Base-by-base conservation (phyloP, 2,113 vertebrate genomes). In the Leptocoma aspasia region DNA sequence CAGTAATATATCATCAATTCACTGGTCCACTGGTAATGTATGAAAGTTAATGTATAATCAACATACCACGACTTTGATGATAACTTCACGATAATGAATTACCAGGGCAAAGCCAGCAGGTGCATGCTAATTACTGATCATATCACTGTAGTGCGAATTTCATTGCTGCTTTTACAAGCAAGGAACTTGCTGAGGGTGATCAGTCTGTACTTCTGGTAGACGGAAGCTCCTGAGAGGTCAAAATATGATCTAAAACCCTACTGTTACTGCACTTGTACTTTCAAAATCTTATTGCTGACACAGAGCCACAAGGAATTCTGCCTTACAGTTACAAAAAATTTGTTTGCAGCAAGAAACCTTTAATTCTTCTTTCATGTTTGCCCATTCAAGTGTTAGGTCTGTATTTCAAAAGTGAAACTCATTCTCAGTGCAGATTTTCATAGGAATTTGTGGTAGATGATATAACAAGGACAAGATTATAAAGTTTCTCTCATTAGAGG, bases 21-120 rank as follows among this genome's bases (percentile, higher is more conserved):
- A 85, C 45, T 68, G 52, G 71, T 91, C 69, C 52, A 56, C 23
- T 82, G 33, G 22, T 85, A 90, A 85, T 49, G 44, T 85, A 69
- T 79, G 71, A 90, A 88, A 82, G 61, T 24, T 65, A 94, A 92
- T 85, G 37, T 35, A 18, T 44, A 92, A 96, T 85, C 87, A 90
- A 44, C 79, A 59, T 33, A 70, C 33, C 61, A 68, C 9, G 2
- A 85, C 91, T 91, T 92, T 35, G 13, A 81, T 80, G 50, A 79
- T 87, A 82, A 69, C 44, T 79, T 82, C 23, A 23, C 2, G 21
- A 33, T 77, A 84, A 93, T 66, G 26, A 94, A 94, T 94, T 94
- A 64, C 39, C 18, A 76, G 22, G 20, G 33, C 19, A 72, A 60
- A 72, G 31, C 15, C 42, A 63, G 65, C 35, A 79, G 66, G 11